phyloP scores from a whole-genome alignment of 2,888 invertebrate genomes.

The Ochropleura plecta region DNA sequence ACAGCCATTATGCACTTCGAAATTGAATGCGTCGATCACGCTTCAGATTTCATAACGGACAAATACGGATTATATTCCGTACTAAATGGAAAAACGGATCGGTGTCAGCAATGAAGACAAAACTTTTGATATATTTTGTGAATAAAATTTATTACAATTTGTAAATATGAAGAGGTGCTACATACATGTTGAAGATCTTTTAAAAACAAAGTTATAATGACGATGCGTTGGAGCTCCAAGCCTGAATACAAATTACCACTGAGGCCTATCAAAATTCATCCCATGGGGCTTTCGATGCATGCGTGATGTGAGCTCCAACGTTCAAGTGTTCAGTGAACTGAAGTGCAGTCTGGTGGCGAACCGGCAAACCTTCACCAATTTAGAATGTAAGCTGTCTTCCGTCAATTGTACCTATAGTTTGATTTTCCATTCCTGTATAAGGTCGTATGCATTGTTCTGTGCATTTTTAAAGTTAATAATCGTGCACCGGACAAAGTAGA shows the following conservation, averaged over 20 bases:
- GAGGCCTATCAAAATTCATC: slow-evolving; percentile 38
- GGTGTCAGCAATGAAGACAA: slow-evolving; percentile 31
- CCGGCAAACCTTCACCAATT: slow-evolving; percentile 55
- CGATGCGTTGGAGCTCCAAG: slow-evolving; percentile 34
- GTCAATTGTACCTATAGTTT: slow-evolving; percentile 67
- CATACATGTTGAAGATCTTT: slow-evolving; percentile 45
- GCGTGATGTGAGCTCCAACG: slow-evolving; percentile 50
- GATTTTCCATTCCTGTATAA: slow-evolving; percentile 70
- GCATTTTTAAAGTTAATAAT: slow-evolving; percentile 46
- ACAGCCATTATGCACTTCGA: slow-evolving; percentile 32
- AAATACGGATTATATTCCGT: slow-evolving; percentile 22
- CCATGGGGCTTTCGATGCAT: slow-evolving; percentile 36
- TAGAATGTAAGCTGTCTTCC: slow-evolving; percentile 70
- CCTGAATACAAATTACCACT: slow-evolving; percentile 34
- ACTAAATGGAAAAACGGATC: slow-evolving; percentile 33
- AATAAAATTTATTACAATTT: slow-evolving; percentile 49
- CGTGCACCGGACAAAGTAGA: slow-evolving; percentile 47
- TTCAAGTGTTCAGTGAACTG: slow-evolving; percentile 54
- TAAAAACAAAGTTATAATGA: slow-evolving; percentile 41
- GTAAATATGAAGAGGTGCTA: slow-evolving; percentile 63
- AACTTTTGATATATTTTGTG: slow-evolving; percentile 51
- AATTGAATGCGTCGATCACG: slow-evolving; percentile 46
- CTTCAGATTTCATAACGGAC: slow-evolving; percentile 45
- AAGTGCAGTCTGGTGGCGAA: slow-evolving; percentile 53
- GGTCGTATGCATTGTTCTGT: slow-evolving; percentile 55